These are phyloP conservation scores for Pristionchus japonicus DNA, from an alignment of 2,888 invertebrate genomes.

Conservation along the genomic window DNA sequence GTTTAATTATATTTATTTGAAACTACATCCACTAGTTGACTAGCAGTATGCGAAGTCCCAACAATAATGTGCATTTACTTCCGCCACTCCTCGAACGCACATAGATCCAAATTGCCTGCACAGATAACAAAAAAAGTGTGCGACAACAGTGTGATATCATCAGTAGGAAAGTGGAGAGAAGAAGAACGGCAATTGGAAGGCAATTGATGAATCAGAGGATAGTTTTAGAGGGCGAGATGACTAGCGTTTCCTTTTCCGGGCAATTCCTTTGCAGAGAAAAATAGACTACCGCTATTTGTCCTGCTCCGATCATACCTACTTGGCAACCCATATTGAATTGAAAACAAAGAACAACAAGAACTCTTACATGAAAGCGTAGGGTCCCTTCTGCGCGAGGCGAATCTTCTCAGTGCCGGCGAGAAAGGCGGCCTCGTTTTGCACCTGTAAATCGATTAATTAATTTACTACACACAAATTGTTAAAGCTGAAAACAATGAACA, in stretches of 20 bases:
- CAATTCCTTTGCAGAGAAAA: no score
- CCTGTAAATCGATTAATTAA: background rate
- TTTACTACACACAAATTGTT: background rate
- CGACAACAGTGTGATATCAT: background rate
- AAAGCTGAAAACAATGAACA: background rate
- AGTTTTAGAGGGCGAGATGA: background rate
- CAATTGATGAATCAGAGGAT: background rate
- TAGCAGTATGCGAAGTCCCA: no score
- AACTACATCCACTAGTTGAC: no score
- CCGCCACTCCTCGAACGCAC: no score
- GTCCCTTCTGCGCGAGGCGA: slow-evolving; percentile 45
- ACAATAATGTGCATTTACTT: no score
- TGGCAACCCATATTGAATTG: no score
- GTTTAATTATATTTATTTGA: no score
- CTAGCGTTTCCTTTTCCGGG: no score
- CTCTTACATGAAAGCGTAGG: slow-evolving; percentile 44
- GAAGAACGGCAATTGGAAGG: background rate
- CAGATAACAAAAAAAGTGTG: background rate
- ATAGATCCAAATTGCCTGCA: background rate
- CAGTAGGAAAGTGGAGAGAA: background rate
- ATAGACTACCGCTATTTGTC: no score
- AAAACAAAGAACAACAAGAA: no score
- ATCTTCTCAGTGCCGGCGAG: slow-evolving; percentile 38
- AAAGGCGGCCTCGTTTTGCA: slow-evolving; percentile 31
- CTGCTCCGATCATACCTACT: no score